phyloP scores from a whole-genome alignment of 2,797 vertebrate species.

The Typhlichthys subterraneus region DNA sequence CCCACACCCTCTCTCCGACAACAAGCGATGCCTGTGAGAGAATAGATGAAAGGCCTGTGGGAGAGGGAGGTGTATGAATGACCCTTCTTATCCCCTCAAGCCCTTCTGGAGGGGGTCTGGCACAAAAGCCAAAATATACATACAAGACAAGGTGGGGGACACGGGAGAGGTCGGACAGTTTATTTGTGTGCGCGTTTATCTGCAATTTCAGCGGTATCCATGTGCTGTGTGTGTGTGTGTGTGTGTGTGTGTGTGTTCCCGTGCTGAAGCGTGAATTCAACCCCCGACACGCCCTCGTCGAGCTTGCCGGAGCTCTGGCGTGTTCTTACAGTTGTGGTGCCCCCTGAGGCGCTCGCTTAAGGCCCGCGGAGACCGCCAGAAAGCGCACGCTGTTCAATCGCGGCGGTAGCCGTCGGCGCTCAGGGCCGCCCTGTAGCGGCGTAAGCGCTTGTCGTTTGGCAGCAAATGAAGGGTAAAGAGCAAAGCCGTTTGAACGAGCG shows the following conservation, averaged over 20 bases:
- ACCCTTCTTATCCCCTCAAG: conserved; percentile 56
- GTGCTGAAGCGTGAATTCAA: conserved; percentile 29
- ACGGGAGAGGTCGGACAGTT: not conserved
- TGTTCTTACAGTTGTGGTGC: conserved; percentile 2
- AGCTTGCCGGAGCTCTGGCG: conserved; percentile 30
- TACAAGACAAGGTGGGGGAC: conserved; percentile 28
- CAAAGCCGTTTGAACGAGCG: conserved; percentile 40
- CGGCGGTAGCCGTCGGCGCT: conserved; percentile 48
- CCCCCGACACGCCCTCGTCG: conserved; percentile 37
- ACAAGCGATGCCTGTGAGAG: conserved; percentile 79
- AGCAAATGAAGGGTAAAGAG: conserved; percentile 73
- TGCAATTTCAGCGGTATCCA: not conserved
- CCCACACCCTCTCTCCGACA: conserved; percentile 56
- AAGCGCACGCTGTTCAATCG: conserved; percentile 67
- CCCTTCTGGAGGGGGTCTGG: conserved; percentile 32
- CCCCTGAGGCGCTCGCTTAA: conserved; percentile 40
- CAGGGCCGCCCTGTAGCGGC: conserved; percentile 55
- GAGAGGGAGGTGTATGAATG: conserved; percentile 69
- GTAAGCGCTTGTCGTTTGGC: conserved; percentile 67
- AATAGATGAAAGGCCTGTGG: conserved; percentile 74
- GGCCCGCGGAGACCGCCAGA: conserved; percentile 48
- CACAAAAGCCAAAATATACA: conserved; percentile 27
- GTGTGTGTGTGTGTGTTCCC: conserved; percentile 5
- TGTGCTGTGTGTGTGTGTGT: not conserved
- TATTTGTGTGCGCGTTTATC: not conserved